Conservation (phyloP, 2,888 invertebrate species). For the Dorcus hopei region DNA sequence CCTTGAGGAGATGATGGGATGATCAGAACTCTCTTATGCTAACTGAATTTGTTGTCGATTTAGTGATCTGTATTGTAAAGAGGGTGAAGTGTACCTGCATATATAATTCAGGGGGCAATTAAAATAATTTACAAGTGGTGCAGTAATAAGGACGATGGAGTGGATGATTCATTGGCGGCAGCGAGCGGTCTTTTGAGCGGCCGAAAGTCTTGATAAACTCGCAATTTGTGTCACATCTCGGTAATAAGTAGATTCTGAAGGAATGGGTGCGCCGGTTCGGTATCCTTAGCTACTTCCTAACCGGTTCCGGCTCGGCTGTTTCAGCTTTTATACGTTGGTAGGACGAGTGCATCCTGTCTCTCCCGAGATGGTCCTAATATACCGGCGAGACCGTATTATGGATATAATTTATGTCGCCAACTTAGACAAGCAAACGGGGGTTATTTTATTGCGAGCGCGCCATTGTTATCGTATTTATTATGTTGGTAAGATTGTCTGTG, state of each 20-base stretch:
- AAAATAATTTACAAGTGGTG: background rate
- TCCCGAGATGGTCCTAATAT: slow-evolving; percentile 28
- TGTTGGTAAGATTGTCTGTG: slow-evolving; percentile 6
- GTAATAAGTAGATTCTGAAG: background rate
- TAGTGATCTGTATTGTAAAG: background rate
- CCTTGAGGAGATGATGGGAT: no score
- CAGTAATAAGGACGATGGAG: background rate
- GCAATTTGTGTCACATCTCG: slow-evolving; percentile 1
- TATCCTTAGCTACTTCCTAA: background rate
- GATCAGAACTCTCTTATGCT: no score
- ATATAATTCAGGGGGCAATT: background rate
- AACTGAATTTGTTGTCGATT: no score
- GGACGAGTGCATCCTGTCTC: slow-evolving; percentile 8
- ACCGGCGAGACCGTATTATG: slow-evolving; percentile 26
- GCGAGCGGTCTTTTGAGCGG: background rate
- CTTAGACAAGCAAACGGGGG: slow-evolving; percentile 22
- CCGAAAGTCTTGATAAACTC: slow-evolving; percentile 1
- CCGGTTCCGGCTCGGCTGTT: background rate
- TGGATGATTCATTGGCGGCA: background rate
- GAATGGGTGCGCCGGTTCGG: background rate
- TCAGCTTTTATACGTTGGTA: slow-evolving; percentile 3
- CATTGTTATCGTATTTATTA: slow-evolving; percentile 14
- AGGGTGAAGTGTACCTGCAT: background rate
- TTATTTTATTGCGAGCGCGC: slow-evolving; percentile 14
- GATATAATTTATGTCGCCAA: slow-evolving; percentile 26